Conservation (phyloP, 2,888 invertebrate species). For the Synergus umbraculus region DNA sequence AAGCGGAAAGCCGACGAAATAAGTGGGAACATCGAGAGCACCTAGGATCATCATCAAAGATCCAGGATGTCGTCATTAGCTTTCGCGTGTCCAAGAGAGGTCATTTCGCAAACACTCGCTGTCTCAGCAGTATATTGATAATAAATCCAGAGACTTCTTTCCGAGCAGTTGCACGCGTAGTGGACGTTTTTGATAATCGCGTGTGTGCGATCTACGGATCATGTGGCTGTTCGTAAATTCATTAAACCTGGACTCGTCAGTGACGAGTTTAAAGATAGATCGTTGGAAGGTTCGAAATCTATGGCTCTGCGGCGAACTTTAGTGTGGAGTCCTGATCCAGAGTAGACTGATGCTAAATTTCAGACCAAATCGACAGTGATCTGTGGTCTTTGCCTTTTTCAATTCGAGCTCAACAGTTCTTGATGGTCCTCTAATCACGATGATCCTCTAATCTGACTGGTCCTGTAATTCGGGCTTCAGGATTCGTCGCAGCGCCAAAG, state of each 20-base stretch:
- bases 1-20: constrained; percentile 75
- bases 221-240: constrained; percentile 20
- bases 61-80: constrained; percentile 40
- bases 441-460: neutral
- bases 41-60: constrained; percentile 59
- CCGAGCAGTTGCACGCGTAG: constrained; percentile 34
- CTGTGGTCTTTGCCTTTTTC: constrained; percentile 39
- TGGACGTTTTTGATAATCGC: constrained; percentile 9
- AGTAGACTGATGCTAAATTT: constrained; percentile 39
- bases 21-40: constrained; percentile 69
- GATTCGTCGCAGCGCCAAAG: constrained; percentile 46
- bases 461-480: neutral
- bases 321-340: neutral
- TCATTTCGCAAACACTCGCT: constrained; percentile 71
- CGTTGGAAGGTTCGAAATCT: constrained; percentile 26
- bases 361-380: constrained; percentile 22
- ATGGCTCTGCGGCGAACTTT: constrained; percentile 21
- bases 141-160: constrained; percentile 1
- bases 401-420: constrained; percentile 9
- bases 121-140: constrained; percentile 72
- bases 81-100: constrained; percentile 72
- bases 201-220: neutral
- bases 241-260: constrained; percentile 24
- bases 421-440: neutral
- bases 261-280: constrained; percentile 24